Evolutionary conservation across 2,113 vertebrate species (phyloP).

Genomic region (Carollia perspicillata): DNA sequence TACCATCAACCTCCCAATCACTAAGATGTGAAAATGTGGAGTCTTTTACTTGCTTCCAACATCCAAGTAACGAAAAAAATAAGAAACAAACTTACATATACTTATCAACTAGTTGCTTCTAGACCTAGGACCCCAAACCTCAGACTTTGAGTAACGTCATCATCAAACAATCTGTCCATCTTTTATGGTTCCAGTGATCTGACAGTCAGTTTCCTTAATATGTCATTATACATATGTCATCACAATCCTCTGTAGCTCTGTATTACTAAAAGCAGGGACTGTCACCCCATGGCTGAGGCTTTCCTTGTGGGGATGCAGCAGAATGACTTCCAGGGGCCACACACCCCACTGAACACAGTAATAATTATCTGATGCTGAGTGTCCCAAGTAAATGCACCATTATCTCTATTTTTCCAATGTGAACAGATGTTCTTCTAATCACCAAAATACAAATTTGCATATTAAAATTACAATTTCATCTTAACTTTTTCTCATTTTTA

Average conservation of each 20-base stretch:
- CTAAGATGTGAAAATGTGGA: background rate
- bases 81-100: background rate
- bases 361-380: background rate
- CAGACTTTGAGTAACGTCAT: background rate
- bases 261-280: background rate
- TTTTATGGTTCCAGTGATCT: background rate
- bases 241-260: background rate
- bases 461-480: background rate
- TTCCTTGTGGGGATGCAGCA: background rate
- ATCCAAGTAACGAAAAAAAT: background rate
- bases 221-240: background rate
- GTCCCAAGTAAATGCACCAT: background rate
- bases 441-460: background rate
- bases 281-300: background rate
- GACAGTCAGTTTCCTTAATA: background rate
- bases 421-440: background rate
- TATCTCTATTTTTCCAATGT: background rate
- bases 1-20: background rate
- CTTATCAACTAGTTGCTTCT: background rate
- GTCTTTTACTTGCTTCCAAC: background rate
- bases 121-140: background rate
- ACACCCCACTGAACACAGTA: background rate
- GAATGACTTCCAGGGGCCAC: background rate
- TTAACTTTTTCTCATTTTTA: conserved; percentile 7
- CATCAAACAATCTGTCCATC: background rate